Evolutionary conservation across 1,140 invertebrate species (phyloP).

Genomic region (Condylostylus longicornis): DNA sequence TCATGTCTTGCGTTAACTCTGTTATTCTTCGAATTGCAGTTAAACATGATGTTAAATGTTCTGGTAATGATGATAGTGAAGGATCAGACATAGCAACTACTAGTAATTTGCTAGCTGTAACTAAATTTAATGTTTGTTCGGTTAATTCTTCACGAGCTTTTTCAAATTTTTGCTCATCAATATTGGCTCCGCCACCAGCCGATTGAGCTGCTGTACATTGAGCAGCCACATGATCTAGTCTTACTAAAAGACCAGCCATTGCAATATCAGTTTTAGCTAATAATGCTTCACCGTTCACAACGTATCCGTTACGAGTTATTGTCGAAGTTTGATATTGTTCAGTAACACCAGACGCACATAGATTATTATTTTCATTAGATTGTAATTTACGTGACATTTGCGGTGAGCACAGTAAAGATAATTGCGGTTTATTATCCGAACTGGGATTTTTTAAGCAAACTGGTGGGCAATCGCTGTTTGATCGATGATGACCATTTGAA

Average conservation of each 20-base stretch:
- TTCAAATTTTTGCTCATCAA: conserved; percentile 57
- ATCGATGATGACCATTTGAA: conserved; percentile 6
- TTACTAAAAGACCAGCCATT: conserved; percentile 44
- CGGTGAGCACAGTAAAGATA: conserved; percentile 31
- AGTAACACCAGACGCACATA: conserved; percentile 21
- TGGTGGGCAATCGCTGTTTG: conserved; percentile 6
- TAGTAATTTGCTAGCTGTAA: conserved; percentile 66
- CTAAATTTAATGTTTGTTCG: conserved; percentile 60
- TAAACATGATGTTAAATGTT: conserved; percentile 53
- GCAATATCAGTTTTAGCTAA: conserved; percentile 49
- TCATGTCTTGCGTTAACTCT: conserved; percentile 52
- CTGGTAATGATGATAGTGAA: conserved; percentile 37
- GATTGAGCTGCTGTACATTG: conserved; percentile 50
- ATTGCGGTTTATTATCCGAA: conserved; percentile 5
- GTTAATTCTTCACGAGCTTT: conserved; percentile 61
- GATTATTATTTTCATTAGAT: too few species aligned
- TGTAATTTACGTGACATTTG: conserved; percentile 34
- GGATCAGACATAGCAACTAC: conserved; percentile 60
- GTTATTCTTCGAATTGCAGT: conserved; percentile 48
- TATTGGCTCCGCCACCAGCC: conserved; percentile 49
- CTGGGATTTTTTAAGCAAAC: conserved; percentile 6
- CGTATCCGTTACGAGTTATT: conserved; percentile 37
- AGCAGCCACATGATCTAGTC: conserved; percentile 50
- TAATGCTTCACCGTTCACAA: conserved; percentile 41
- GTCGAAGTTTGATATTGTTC: conserved; percentile 32